Evolutionary conservation across 2,888 invertebrate species (phyloP).

Genomic region (Ditula angustiorana): DNA sequence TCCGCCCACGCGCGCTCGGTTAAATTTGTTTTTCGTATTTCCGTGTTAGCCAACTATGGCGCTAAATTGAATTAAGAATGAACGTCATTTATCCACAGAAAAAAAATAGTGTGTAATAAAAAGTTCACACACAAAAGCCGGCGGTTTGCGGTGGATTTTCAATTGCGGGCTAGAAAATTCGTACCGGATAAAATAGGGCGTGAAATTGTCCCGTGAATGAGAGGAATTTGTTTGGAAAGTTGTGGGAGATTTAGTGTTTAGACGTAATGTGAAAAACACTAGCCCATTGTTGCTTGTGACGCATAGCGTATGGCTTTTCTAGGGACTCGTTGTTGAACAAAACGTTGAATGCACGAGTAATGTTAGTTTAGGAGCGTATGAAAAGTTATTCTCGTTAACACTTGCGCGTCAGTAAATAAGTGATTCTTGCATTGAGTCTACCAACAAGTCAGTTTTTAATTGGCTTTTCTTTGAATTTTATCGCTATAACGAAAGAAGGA

Average conservation of each 20-base stretch:
- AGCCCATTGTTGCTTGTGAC: background rate
- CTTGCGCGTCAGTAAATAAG: slow-evolving; percentile 19
- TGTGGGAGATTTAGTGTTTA: slow-evolving; percentile 27
- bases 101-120: slow-evolving; percentile 72
- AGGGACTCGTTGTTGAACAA: slow-evolving; percentile 12
- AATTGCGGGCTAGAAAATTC: slow-evolving; percentile 73
- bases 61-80: slow-evolving; percentile 71
- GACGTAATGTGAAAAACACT: slow-evolving; percentile 18
- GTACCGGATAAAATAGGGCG: slow-evolving; percentile 78
- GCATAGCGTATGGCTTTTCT: slow-evolving; percentile 26
- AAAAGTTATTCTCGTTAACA: slow-evolving; percentile 36
- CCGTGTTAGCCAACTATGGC: slow-evolving; percentile 51
- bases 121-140: slow-evolving; percentile 67
- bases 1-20: slow-evolving; percentile 17
- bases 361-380: slow-evolving; percentile 27
- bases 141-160: slow-evolving; percentile 70
- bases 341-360: slow-evolving; percentile 22
- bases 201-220: slow-evolving; percentile 78
- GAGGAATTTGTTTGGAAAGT: slow-evolving; percentile 72
- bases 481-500: background rate
- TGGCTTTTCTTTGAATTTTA: background rate
- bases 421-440: slow-evolving; percentile 3
- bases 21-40: slow-evolving; percentile 45
- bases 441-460: background rate
- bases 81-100: slow-evolving; percentile 68